Percentiles rank a stretch among this genome's conserved stretches.
Conservation (phyloP, 2,797 vertebrate genomes). For the Siniperca scherzeri region DNA sequence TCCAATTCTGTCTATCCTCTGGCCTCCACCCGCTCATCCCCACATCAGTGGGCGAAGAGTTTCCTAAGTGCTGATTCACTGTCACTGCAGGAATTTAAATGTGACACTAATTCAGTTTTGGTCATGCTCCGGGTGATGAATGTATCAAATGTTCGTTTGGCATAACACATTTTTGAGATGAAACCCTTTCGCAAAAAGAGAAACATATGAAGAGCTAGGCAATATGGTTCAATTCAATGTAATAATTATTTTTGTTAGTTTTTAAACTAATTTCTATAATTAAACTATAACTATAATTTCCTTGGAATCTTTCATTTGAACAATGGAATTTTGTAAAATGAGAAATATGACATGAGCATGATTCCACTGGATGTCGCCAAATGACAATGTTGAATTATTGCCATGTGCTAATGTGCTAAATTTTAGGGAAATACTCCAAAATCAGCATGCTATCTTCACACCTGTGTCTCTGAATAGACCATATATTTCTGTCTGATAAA, state of each 20-base stretch:
- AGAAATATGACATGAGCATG: background rate
- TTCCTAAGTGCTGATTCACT: conserved; percentile 42
- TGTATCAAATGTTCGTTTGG: conserved; percentile 14
- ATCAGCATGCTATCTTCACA: background rate
- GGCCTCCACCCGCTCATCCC: background rate
- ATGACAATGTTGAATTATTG: background rate
- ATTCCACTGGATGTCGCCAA: background rate
- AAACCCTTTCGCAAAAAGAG: conserved; percentile 4
- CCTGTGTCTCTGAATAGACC: background rate
- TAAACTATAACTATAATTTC: background rate
- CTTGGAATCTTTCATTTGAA: background rate
- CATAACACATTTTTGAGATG: background rate
- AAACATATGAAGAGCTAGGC: background rate
- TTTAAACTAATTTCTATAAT: background rate
- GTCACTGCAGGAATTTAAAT: conserved; percentile 51
- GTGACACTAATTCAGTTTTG: conserved; percentile 56
- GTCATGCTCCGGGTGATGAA: conserved; percentile 20
- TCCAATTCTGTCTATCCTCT: conserved; percentile 31
- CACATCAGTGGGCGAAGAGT: background rate
- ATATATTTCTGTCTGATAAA: background rate
- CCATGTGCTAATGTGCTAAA: background rate
- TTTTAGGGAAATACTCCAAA: background rate
- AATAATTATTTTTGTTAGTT: background rate
- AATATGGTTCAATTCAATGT: background rate
- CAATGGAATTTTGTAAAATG: background rate